phyloP scores from a whole-genome alignment of 2,888 invertebrate genomes.

The Mesoligia furuncula region DNA sequence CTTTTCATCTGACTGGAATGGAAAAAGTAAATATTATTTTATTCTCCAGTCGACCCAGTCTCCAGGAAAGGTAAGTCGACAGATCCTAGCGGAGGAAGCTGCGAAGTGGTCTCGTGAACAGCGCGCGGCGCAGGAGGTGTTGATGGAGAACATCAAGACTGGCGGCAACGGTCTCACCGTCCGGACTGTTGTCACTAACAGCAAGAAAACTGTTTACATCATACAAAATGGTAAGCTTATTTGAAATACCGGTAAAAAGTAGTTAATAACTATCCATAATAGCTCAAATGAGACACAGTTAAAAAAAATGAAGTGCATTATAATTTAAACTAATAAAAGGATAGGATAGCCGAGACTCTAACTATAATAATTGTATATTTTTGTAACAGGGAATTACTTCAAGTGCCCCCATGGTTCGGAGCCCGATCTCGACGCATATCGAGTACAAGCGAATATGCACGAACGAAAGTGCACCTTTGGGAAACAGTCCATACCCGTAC shows the following conservation, averaged over 20 bases:
- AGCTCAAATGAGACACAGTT: no score
- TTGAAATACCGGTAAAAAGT: not conserved
- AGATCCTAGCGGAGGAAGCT: constrained; percentile 86
- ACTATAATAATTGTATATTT: not conserved
- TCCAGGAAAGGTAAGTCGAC: constrained; percentile 85
- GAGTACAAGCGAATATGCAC: constrained; percentile 86
- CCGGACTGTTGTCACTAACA: constrained; percentile 80
- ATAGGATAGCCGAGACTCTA: not conserved
- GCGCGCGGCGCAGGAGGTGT: constrained; percentile 84
- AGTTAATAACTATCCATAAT: not conserved
- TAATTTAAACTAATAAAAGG: not conserved
- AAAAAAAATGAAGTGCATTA: not conserved
- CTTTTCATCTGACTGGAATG: not conserved
- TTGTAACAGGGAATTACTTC: constrained; percentile 81
- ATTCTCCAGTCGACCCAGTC: constrained; percentile 82
- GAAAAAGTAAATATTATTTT: not conserved
- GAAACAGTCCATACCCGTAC: constrained; percentile 76
- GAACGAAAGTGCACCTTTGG: constrained; percentile 85
- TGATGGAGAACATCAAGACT: constrained; percentile 88
- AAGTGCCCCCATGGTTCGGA: constrained; percentile 84
- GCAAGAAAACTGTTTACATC: constrained; percentile 81
- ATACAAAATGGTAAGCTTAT: constrained; percentile 83
- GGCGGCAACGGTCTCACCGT: constrained; percentile 87
- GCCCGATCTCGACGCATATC: constrained; percentile 84
- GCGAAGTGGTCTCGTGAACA: constrained; percentile 88